Evolutionary conservation across 2,113 vertebrate species (phyloP).

Genomic region (Taurulus bubalis): DNA sequence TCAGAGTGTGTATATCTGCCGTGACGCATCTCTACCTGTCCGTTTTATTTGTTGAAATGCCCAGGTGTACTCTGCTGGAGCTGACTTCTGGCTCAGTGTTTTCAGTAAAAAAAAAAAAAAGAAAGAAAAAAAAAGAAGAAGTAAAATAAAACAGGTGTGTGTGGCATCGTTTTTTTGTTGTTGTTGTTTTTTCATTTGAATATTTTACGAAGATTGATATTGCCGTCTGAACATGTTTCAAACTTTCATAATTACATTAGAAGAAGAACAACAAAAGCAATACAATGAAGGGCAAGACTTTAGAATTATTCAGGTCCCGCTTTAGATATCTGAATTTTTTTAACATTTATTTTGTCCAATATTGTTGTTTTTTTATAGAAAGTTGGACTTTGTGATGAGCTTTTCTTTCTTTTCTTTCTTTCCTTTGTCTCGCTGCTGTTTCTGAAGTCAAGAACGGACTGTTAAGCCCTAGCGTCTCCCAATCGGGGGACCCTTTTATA

Average conservation of each 20-base stretch:
- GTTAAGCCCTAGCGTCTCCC: no score
- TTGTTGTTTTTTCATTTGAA: neutral
- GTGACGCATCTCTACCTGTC: constrained; percentile 45
- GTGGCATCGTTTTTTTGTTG: constrained; percentile 39
- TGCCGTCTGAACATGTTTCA: neutral
- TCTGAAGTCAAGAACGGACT: neutral
- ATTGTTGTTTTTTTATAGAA: neutral
- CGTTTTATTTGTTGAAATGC: constrained; percentile 71
- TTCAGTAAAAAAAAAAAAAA: constrained; percentile 77
- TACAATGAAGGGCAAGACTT: neutral
- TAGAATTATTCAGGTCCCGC: neutral
- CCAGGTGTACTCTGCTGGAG: constrained; percentile 73
- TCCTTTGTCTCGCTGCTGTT: no score
- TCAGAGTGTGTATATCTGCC: constrained; percentile 54
- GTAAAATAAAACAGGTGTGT: constrained; percentile 50
- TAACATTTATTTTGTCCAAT: neutral
- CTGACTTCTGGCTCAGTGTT: constrained; percentile 71
- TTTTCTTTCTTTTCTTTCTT: neutral
- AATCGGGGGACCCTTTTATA: no score
- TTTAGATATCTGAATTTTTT: neutral
- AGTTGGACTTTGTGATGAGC: neutral
- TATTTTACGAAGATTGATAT: neutral
- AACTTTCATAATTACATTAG: neutral
- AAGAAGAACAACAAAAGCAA: neutral
- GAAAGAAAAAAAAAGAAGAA: constrained; percentile 53